Evolutionary conservation across 1,140 invertebrate species (phyloP).

Genomic region (Antheraea mylitta): DNA sequence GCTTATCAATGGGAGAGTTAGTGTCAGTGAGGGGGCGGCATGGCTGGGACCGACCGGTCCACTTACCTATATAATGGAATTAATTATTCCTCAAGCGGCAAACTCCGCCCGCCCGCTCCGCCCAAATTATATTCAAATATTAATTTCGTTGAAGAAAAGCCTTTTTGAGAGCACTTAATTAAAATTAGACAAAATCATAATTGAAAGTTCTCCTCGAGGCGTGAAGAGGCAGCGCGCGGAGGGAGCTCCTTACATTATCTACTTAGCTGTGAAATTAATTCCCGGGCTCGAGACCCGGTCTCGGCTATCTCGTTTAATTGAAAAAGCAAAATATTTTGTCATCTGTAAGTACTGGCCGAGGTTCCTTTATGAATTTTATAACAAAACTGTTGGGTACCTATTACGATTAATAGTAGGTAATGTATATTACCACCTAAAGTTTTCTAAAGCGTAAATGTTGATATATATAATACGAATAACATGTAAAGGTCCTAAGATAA

Average conservation of each 20-base stretch:
- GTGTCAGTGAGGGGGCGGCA: slow-evolving; percentile 20
- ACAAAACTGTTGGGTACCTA: background rate
- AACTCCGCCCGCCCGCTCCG: slow-evolving; percentile 66
- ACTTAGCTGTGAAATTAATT: slow-evolving; percentile 74
- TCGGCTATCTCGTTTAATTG: slow-evolving; percentile 48
- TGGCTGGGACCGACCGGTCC: slow-evolving; percentile 37
- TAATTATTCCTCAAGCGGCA: slow-evolving; percentile 71
- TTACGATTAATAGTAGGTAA: background rate
- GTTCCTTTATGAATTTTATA: slow-evolving; percentile 11
- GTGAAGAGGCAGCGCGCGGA: slow-evolving; percentile 65
- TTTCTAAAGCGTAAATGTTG: background rate
- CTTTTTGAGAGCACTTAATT: slow-evolving; percentile 77
- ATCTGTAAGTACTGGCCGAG: slow-evolving; percentile 18
- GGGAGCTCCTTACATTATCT: slow-evolving; percentile 70
- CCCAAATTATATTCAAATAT: slow-evolving; percentile 78
- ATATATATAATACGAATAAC: slow-evolving; percentile 2
- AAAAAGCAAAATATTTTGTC: slow-evolving; percentile 49
- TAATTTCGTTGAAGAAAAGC: slow-evolving; percentile 76
- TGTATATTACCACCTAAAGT: background rate
- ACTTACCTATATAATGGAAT: slow-evolving; percentile 66
- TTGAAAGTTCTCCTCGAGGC: slow-evolving; percentile 77
- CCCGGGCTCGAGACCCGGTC: slow-evolving; percentile 36
- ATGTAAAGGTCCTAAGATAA: slow-evolving; percentile 29
- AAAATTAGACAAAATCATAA: slow-evolving; percentile 79
- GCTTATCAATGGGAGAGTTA: background rate